Conservation (phyloP, 2,888 invertebrate species). For the Linnaemya vulpina region DNA sequence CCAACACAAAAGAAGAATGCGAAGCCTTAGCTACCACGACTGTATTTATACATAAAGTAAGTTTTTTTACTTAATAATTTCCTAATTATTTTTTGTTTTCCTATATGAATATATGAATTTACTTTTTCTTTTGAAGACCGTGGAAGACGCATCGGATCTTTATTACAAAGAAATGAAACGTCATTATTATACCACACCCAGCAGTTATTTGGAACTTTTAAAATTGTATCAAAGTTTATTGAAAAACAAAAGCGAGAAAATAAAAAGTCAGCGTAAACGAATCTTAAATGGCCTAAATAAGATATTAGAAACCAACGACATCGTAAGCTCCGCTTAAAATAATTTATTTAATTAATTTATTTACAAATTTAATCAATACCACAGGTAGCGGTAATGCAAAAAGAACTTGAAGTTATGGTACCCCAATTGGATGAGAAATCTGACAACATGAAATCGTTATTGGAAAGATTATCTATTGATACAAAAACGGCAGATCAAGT, state of each 20-base stretch:
- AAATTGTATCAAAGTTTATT: constrained; percentile 90
- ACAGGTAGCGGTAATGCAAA: constrained; percentile 92
- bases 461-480: constrained; percentile 90
- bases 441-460: constrained; percentile 89
- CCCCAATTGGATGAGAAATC: constrained; percentile 91
- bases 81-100: not conserved
- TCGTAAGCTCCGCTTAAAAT: constrained; percentile 74
- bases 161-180: constrained; percentile 92
- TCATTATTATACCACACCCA: constrained; percentile 95
- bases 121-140: constrained; percentile 85
- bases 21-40: constrained; percentile 86
- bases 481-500: constrained; percentile 92
- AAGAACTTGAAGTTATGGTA: constrained; percentile 90
- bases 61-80: not conserved
- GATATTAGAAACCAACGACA: constrained; percentile 81
- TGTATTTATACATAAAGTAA: constrained; percentile 88
- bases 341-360: not conserved
- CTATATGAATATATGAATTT: not conserved
- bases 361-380: not conserved
- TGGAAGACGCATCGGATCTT: constrained; percentile 89
- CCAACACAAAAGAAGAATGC: constrained; percentile 84
- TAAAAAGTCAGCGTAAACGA: constrained; percentile 86
- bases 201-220: constrained; percentile 93
- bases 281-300: constrained; percentile 89
- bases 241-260: constrained; percentile 88